Evolutionary conservation across 2,888 invertebrate genomes (phyloP), one percentile per base, ranked within the genome.

Genomic region (Epinotia ramella): DNA sequence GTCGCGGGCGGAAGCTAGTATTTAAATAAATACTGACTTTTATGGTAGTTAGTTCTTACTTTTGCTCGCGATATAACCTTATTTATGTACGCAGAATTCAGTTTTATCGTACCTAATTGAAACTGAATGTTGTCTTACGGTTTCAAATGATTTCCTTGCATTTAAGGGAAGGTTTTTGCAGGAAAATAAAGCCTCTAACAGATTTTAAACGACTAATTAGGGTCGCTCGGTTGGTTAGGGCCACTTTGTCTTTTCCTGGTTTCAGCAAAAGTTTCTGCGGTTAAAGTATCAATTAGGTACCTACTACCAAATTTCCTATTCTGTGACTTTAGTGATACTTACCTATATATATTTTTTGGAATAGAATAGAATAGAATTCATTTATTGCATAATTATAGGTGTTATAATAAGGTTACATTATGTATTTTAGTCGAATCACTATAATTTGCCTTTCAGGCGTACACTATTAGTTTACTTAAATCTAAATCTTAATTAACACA

Each of bases 81-180:
- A 16, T 49, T n/a, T 7, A 53, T 13, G n/a, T 7, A 6, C 53
- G 53, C n/a, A 53, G n/a, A n/a, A n/a, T 53, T 53, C 7, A 53
- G 53, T 53, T 53, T 53, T 53, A n/a, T 53, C 53, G 53, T n/a
- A n/a, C 53, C n/a, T 6, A 53, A 53, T 16, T 16, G 53, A 53
- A 53, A 53, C 16, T 49, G 49, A 16, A 49, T 49, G 49, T 49
- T 16, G 49, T 16, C 49, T 16, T 53, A 7, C n/a, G 53, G 53
- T 53, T 53, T 53, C n/a, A 53, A 53, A 53, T 53, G 53, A n/a
- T 53, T 53, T 53, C 53, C 53, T 40, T n/a, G n/a, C n/a, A n/a
- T n/a, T 53, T 1, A 53, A n/a, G 53, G n/a, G 53, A 53, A 53
- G n/a, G 49, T 49, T n/a, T 53, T 53, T 53, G 53, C 6, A 53